A percentile compares a stretch with the other conserved stretches of the same genome.
These are phyloP conservation scores for Pyrocephalus nanus DNA, from an alignment of 2,797 vertebrate genomes.

Conservation along the genomic window DNA sequence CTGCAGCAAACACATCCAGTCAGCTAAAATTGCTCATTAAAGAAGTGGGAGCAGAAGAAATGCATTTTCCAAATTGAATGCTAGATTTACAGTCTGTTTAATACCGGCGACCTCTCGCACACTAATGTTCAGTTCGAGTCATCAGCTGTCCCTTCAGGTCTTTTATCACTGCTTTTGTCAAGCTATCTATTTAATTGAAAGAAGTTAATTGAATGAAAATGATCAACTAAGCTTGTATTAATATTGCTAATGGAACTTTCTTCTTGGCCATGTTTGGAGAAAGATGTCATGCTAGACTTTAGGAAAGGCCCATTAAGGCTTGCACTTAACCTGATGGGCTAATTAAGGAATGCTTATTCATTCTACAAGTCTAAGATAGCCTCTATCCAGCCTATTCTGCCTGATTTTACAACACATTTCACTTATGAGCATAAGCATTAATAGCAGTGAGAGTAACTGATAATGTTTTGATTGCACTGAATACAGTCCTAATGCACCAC, in stretches of 20 bases:
- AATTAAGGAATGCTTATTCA: slow-evolving; percentile 99
- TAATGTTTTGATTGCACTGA: slow-evolving; percentile 77
- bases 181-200: slow-evolving; percentile 99
- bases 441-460: slow-evolving; percentile 76
- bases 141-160: slow-evolving; percentile 92
- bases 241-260: slow-evolving; percentile 99
- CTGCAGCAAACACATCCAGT: slow-evolving; percentile 87
- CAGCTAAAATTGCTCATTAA: slow-evolving; percentile 96
- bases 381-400: slow-evolving; percentile 83
- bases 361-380: slow-evolving; percentile 87
- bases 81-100: slow-evolving; percentile 97
- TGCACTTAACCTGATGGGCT: slow-evolving; percentile 99
- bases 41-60: slow-evolving; percentile 90
- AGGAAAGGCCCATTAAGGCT: slow-evolving; percentile 97
- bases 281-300: slow-evolving; percentile 96
- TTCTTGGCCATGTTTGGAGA: slow-evolving; percentile 99
- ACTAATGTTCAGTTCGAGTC: slow-evolving; percentile 96
- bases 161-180: slow-evolving; percentile 99
- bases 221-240: slow-evolving; percentile 99
- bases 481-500: slow-evolving; percentile 73
- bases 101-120: slow-evolving; percentile 90
- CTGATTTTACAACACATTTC: slow-evolving; percentile 93
- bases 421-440: slow-evolving; percentile 83
- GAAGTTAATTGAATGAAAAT: slow-evolving; percentile 99
- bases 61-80: slow-evolving; percentile 99